A percentile compares a stretch with the other conserved stretches of the same genome.
These are phyloP conservation scores for Eupithecia subfuscata DNA, from an alignment of 2,888 invertebrate species.

Conservation along the genomic window DNA sequence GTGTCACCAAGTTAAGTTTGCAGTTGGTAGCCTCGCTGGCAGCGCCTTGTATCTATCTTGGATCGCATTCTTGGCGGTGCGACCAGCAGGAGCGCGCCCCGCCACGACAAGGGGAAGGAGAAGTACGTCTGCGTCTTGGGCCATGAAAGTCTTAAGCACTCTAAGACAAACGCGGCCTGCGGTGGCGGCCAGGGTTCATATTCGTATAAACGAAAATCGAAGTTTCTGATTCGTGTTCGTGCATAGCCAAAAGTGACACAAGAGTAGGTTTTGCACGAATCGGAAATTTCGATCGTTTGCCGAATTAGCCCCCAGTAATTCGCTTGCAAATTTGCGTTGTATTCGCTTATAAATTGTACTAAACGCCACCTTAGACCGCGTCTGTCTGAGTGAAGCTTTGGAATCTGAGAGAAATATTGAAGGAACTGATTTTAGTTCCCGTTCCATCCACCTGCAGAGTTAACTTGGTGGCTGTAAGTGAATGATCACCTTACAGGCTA, in stretches of 20 bases:
- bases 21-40: neutral
- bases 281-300: too few relatives aligned
- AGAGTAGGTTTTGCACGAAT: too few relatives aligned
- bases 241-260: too few relatives aligned
- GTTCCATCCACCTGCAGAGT: neutral
- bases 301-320: too few relatives aligned
- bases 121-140: too few relatives aligned
- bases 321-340: neutral
- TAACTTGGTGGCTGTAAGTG: neutral
- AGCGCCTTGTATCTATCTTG: neutral
- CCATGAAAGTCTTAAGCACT: neutral
- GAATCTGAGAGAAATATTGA: neutral
- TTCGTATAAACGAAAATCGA: too few relatives aligned
- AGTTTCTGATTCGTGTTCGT: too few relatives aligned
- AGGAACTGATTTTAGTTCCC: neutral
- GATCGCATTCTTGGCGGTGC: too few relatives aligned
- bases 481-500: neutral
- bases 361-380: neutral
- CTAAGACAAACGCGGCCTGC: neutral
- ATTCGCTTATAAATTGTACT: neutral
- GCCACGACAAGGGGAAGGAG: too few relatives aligned
- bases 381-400: neutral
- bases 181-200: neutral
- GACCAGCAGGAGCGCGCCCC: too few relatives aligned
- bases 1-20: conserved; percentile 53